Base-by-base conservation (phyloP, 1,140 invertebrate species). In the Bombus huntii region DNA sequence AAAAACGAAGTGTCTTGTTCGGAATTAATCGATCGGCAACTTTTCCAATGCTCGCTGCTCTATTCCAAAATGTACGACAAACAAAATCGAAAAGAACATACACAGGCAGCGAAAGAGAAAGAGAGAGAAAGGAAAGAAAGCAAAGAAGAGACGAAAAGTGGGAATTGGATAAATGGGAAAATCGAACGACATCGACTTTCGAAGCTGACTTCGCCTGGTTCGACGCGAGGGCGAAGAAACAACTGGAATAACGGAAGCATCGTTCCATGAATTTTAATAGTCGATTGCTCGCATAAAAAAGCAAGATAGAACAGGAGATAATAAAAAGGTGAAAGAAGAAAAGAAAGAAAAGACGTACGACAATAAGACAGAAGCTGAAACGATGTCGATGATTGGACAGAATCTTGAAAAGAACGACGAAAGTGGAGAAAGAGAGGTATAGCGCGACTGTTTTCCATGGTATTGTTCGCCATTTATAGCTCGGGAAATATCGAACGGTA, bases 11-110 rank as follows among this genome's bases (percentile, higher is more conserved):
- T 83, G 59, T 76, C 81, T 76, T 53, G 81, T 83, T 53, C 34
- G 42, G 59, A 76, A 83, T 83, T 83, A 76, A 83, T 76, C 81
- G 81, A 76, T 76, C 73, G 72, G n/a, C 42, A 37, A 65, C 22
- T 44, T 65, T 74, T n/a, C 57, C n/a, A 44, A 70, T 59, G 22
- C 44, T 34, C 31, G n/a, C 9, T 12, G 18, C 9, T 10, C 37
- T 6, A 13, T 9, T 25, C 47, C 25, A 34, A 39, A 39, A 47
- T 31, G 22, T 44, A 47, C n/a, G 42, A 47, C 44, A 74, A 44
- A 62, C 25, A 12, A 37, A 47, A 44, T 4, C 22, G 1, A 1
- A 18, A 4, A 53, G 31, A 28, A 47, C 10, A 4, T 22, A 53
- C 47, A 53, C 47, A 25, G 4, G 13, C 18, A 68, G 9, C 8